Conservation (phyloP, 2,113 vertebrate genomes). For the Heptranchias perlo region DNA sequence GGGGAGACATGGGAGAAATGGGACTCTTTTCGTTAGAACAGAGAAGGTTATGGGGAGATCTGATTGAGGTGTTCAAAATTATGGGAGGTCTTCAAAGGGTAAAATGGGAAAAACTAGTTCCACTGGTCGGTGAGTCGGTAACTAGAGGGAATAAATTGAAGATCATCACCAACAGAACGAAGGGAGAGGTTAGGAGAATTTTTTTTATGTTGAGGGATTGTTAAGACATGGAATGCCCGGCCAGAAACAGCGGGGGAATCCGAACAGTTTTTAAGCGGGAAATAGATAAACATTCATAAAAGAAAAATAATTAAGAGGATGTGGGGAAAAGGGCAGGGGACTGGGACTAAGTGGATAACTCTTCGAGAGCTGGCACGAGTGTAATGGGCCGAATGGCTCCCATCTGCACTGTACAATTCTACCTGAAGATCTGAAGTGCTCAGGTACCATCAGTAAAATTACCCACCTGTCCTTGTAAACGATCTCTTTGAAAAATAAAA, state of each 20-base stretch:
- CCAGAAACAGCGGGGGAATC: background rate
- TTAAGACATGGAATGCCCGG: background rate
- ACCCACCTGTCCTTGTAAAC: background rate
- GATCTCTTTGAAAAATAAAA: background rate
- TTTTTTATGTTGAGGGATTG: background rate
- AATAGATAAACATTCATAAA: background rate
- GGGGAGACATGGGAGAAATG: background rate
- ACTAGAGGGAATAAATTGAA: background rate
- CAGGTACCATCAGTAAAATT: background rate
- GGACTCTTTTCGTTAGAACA: background rate
- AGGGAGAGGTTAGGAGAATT: background rate
- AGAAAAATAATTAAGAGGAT: background rate
- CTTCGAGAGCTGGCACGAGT: background rate
- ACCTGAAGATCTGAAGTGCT: background rate
- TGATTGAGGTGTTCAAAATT: background rate
- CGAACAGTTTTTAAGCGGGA: background rate
- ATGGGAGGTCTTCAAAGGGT: background rate
- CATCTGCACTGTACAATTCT: background rate
- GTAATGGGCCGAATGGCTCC: background rate
- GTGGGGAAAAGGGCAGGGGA: background rate
- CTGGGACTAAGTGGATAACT: background rate
- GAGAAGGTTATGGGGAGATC: background rate
- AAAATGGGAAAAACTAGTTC: background rate
- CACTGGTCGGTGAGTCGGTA: background rate
- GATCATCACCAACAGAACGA: background rate